Evolutionary conservation across 2,888 invertebrate species (phyloP), one percentile per base, ranked within the genome.

Genomic region (Eilema depressum): DNA sequence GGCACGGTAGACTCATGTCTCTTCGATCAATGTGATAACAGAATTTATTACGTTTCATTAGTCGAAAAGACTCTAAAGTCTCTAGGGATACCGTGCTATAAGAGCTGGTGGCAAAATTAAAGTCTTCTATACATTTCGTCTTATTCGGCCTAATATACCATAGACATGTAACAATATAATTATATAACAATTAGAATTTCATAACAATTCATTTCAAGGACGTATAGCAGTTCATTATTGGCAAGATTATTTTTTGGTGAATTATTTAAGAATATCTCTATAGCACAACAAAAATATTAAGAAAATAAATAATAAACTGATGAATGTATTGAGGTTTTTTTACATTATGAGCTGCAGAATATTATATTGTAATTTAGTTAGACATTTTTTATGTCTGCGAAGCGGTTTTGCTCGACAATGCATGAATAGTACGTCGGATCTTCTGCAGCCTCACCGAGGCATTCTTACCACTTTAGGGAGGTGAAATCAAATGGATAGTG

Each of bases 141-240:
- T 62, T 66, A 66, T 60, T n/a, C 33, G n/a, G 14, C 33, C 63
- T 66, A 66, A 47, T 56, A 56, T 53, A 66, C 37, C 17, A 62
- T 66, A 71, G 53, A 73, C 63, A 63, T 69, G 41, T 75, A 78
- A 75, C 68, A 80, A 78, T 59, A 14, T 59, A 61, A 61, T 73
- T 76, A 80, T 53, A 66, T 75, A 83, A 83, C 81, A 83, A 75
- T 62, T 69, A 75, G 74, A 76, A 63, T 65, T 73, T 62, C 33
- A 69, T 82, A 83, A 81, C 81, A 81, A 75, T 75, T 68, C 20
- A 66, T 68, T 57, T 56, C 64, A 73, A 69, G 73, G 70, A 74
- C 72, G 75, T 78, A 80, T 71, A 80, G 75, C 72, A 74, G 63
- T 37, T 53, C 2, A 63, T 28, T 30, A 33, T 63, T 56, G 61